These are phyloP conservation scores for Ctenosaura bakeri DNA, from an alignment of 2,797 vertebrate species.

Conservation along the genomic window DNA sequence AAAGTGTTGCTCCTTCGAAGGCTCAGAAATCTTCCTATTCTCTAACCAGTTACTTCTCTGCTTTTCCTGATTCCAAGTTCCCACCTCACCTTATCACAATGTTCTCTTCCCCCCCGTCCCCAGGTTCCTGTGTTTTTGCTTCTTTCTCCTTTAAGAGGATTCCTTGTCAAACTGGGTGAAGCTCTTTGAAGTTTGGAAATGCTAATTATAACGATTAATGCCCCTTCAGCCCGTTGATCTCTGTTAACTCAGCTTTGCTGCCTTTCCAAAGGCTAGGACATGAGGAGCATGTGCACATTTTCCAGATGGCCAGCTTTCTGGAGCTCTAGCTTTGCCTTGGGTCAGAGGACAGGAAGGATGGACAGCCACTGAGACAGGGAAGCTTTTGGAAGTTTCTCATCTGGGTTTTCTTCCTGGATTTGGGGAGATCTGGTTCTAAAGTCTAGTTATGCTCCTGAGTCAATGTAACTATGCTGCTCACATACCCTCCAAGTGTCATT, in stretches of 20 bases:
- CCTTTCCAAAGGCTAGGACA: too few relatives aligned
- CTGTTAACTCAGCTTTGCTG: not conserved
- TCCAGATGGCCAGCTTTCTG: too few relatives aligned
- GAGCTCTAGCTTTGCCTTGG: too few relatives aligned
- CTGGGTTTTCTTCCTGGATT: not conserved
- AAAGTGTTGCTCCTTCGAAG: not conserved
- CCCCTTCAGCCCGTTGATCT: not conserved
- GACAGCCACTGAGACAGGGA: too few relatives aligned
- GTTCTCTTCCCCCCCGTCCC: not conserved
- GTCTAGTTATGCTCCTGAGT: too few relatives aligned
- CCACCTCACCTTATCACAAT: too few relatives aligned
- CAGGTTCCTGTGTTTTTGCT: too few relatives aligned
- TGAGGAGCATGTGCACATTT: too few relatives aligned
- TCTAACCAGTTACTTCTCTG: not conserved
- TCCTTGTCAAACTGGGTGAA: not conserved
- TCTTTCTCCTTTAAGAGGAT: not conserved
- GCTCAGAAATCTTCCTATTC: not conserved
- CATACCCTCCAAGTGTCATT: not conserved
- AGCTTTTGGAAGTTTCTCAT: not conserved
- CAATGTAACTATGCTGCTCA: too few relatives aligned
- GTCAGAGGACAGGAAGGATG: too few relatives aligned
- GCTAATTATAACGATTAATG: conserved; percentile 1
- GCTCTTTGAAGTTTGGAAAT: conserved; percentile 1
- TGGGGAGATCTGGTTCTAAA: not conserved
- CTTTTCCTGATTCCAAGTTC: not conserved